These are phyloP conservation scores for Nasonovia ribisnigri DNA, from an alignment of 2,888 invertebrate genomes.

Conservation along the genomic window DNA sequence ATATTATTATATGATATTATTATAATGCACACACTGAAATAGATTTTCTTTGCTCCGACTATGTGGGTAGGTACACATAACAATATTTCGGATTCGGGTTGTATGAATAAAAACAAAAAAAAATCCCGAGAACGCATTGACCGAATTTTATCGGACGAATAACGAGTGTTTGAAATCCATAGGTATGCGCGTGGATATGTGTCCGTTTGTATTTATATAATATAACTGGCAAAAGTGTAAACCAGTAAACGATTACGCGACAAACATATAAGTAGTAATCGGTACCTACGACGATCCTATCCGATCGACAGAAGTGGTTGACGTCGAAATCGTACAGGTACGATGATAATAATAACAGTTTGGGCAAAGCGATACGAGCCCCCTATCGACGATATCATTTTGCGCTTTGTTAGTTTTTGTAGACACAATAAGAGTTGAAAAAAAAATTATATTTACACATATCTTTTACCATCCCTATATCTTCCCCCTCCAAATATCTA, in stretches of 20 bases:
- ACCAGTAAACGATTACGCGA: not conserved
- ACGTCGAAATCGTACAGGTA: not conserved
- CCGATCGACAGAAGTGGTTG: not conserved
- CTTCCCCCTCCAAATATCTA: too few species aligned
- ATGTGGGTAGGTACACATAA: not conserved
- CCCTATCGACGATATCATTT: not conserved
- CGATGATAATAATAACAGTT: slow-evolving; percentile 8
- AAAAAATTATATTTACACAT: not conserved
- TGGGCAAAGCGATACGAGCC: too few species aligned
- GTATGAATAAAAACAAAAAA: not conserved
- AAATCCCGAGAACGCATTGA: not conserved
- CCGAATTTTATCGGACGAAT: not conserved
- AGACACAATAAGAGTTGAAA: not conserved
- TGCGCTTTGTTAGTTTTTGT: not conserved
- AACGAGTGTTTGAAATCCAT: not conserved
- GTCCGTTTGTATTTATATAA: not conserved
- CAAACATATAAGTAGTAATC: not conserved
- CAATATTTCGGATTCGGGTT: not conserved
- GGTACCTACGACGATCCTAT: not conserved
- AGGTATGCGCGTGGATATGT: not conserved
- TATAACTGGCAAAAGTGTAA: not conserved
- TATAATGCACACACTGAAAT: not conserved
- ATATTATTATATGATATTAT: too few species aligned
- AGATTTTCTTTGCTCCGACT: not conserved
- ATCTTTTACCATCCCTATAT: not conserved